These are phyloP conservation scores for Porites evermanni DNA, from an alignment of 92 coral and sea anemone genomes.

Conservation along the genomic window DNA sequence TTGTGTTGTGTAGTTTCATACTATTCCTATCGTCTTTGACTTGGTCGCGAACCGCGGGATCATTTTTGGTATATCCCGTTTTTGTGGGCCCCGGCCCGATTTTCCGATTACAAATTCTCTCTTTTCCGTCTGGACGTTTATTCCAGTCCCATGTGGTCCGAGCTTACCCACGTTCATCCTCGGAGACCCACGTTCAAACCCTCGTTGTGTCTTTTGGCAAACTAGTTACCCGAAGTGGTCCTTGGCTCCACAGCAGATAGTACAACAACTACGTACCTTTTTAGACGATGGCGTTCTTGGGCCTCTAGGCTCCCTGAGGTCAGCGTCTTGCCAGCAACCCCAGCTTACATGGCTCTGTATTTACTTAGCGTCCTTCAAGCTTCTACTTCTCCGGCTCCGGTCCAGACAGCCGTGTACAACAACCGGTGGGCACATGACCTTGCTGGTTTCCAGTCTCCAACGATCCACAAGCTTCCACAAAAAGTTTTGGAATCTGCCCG, in stretches of 20 bases:
- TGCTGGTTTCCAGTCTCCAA: conserved; percentile 4
- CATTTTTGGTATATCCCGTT: too few species aligned
- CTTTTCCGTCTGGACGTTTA: not conserved
- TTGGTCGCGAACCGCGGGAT: too few species aligned
- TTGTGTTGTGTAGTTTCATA: too few species aligned
- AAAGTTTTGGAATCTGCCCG: not conserved
- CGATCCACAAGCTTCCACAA: not conserved
- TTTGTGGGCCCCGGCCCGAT: too few species aligned
- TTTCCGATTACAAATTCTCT: not conserved
- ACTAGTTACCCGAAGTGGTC: conserved; percentile 3
- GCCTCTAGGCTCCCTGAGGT: too few species aligned
- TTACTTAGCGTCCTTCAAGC: too few species aligned
- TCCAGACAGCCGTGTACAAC: conserved; percentile 10
- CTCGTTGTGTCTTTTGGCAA: conserved; percentile 16
- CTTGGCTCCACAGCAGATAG: conserved; percentile 15
- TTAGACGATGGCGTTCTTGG: not conserved
- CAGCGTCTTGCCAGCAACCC: too few species aligned
- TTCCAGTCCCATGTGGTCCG: conserved; percentile 19
- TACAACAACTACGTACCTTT: not conserved
- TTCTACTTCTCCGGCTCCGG: not conserved
- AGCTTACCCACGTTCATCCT: not conserved
- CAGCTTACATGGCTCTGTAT: too few species aligned
- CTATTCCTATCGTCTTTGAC: too few species aligned
- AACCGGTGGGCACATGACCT: conserved; percentile 5
- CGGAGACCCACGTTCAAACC: not conserved